These are phyloP conservation scores for Hafferia zeledoni DNA, from an alignment of 2,797 vertebrate species.

Conservation along the genomic window DNA sequence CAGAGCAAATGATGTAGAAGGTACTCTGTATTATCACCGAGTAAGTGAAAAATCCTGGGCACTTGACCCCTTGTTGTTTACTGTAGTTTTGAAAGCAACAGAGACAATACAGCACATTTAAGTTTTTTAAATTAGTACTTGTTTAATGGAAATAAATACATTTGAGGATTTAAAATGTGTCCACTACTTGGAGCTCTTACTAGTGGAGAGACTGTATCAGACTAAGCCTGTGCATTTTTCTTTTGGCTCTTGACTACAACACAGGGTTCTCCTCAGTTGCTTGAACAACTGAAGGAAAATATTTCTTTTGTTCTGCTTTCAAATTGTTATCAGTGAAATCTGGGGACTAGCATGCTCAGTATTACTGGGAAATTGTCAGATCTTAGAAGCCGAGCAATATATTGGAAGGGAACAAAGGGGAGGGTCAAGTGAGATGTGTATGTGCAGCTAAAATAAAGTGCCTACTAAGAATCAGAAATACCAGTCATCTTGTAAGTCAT, in stretches of 20 bases:
- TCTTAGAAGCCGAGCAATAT: neutral
- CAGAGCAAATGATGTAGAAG: neutral
- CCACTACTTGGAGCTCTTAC: neutral
- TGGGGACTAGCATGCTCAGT: neutral
- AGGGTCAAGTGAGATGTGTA: neutral
- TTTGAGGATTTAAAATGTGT: neutral
- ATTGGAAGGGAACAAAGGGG: neutral
- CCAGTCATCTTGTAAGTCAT: neutral
- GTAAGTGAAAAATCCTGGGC: neutral
- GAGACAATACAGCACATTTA: neutral
- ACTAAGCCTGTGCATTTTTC: neutral
- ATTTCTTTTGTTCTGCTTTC: neutral
- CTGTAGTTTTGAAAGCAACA: neutral
- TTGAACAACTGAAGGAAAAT: neutral
- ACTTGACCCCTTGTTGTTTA: neutral
- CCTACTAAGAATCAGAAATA: neutral
- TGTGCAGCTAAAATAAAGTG: neutral
- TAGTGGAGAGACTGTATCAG: neutral
- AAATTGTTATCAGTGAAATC: neutral
- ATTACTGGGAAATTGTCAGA: neutral
- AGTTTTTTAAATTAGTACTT: neutral
- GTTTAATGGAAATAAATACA: neutral
- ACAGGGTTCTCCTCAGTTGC: neutral
- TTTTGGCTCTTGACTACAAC: neutral
- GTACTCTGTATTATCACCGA: neutral